Evolutionary conservation across 1,140 invertebrate genomes (phyloP).

Genomic region (Microplitis demolitor): DNA sequence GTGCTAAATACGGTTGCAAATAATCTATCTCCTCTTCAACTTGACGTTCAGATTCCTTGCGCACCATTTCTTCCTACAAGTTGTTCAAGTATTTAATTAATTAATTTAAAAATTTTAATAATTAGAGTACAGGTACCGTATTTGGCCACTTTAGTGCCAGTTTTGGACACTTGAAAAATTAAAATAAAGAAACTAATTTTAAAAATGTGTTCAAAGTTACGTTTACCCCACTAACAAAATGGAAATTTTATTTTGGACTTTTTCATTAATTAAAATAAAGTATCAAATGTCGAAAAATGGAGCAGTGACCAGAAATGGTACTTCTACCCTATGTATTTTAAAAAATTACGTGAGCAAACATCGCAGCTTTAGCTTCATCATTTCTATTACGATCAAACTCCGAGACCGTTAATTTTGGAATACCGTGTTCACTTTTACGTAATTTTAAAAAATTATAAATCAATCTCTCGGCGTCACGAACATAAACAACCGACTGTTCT

Average conservation of each 20-base stretch:
- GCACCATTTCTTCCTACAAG: slow-evolving; percentile 51
- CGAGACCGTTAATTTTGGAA: slow-evolving; percentile 59
- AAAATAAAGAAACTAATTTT: no score
- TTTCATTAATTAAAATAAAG: no score
- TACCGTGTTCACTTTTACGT: slow-evolving; percentile 54
- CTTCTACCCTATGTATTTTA: slow-evolving; percentile 38
- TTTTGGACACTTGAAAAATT: no score
- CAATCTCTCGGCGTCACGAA: slow-evolving; percentile 61
- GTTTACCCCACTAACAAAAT: no score
- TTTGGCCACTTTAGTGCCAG: no score
- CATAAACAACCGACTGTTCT: slow-evolving; percentile 52
- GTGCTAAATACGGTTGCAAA: slow-evolving; percentile 65
- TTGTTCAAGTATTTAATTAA: background rate
- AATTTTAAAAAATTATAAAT: slow-evolving; percentile 56
- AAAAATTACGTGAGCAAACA: slow-evolving; percentile 50
- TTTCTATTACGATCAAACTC: slow-evolving; percentile 65
- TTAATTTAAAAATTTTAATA: background rate
- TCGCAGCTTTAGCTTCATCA: slow-evolving; percentile 54
- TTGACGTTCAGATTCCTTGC: slow-evolving; percentile 46
- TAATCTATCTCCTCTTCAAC: slow-evolving; percentile 59
- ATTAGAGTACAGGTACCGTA: background rate
- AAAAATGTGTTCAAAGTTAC: no score
- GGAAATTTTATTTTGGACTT: no score
- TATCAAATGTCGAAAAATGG: no score
- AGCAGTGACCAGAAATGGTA: no score